Percentiles rank a stretch among this genome's conserved stretches.
Evolutionary conservation across 2,888 invertebrate species (phyloP).

Genomic region (Aphodius sticticus): DNA sequence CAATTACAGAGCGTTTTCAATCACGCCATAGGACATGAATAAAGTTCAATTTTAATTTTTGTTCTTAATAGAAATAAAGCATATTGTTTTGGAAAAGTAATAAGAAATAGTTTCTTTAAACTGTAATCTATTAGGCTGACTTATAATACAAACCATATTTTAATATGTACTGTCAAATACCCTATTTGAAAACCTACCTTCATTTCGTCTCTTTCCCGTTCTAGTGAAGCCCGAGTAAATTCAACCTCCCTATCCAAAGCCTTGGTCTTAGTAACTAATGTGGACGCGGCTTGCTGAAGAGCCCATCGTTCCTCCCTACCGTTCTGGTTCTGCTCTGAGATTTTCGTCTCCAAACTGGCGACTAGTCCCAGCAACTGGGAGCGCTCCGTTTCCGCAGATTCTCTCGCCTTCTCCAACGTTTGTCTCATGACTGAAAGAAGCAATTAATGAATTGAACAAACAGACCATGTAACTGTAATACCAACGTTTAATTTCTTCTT

Average conservation of each 20-base stretch:
- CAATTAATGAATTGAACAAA: constrained; percentile 13
- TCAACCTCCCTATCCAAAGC: constrained; percentile 69
- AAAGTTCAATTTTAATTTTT: no score
- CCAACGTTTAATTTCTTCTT: constrained; percentile 65
- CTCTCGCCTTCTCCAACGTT: constrained; percentile 65
- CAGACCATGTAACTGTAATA: constrained; percentile 6
- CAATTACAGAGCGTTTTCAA: no score
- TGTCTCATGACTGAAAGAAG: constrained; percentile 63
- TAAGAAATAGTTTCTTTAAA: no score
- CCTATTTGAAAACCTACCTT: constrained; percentile 58
- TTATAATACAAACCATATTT: no score
- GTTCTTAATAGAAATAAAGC: no score
- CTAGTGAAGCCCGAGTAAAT: constrained; percentile 65
- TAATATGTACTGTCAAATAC: no score
- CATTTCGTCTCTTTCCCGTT: constrained; percentile 68
- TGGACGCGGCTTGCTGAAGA: constrained; percentile 68
- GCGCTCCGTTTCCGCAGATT: constrained; percentile 66
- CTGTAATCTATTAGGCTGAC: no score
- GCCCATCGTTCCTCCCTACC: constrained; percentile 57
- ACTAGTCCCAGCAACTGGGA: constrained; percentile 64
- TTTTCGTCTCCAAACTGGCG: constrained; percentile 65
- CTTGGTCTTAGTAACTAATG: constrained; percentile 68
- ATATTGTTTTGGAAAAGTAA: no score
- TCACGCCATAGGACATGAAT: no score
- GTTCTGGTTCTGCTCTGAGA: constrained; percentile 67